These are phyloP conservation scores for Lithosia quadra DNA, from an alignment of 2,888 invertebrate species.

Conservation along the genomic window DNA sequence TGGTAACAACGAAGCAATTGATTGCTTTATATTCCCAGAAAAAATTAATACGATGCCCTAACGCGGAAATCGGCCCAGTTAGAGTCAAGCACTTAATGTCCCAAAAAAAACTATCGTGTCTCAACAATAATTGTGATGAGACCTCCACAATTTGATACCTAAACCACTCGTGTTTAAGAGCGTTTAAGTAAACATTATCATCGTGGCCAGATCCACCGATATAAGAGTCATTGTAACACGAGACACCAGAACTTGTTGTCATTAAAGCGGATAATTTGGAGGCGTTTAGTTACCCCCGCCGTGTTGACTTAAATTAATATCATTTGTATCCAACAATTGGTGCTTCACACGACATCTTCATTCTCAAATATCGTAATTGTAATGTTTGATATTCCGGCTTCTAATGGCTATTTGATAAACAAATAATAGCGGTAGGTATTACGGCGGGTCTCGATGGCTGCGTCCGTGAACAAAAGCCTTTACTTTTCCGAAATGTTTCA, in stretches of 20 bases:
- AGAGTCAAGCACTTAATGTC: not conserved
- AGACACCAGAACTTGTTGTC: conserved; percentile 70
- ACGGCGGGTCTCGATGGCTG: conserved; percentile 68
- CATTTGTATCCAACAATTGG: conserved; percentile 74
- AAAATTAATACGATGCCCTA: not conserved
- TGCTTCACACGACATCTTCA: conserved; percentile 85
- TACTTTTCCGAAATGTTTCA: conserved; percentile 82
- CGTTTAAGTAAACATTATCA: conserved; percentile 72
- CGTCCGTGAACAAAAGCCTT: conserved; percentile 79
- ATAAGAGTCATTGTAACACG: conserved; percentile 66
- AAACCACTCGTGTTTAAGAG: conserved; percentile 62
- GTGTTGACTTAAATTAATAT: conserved; percentile 79
- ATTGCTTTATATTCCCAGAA: not conserved
- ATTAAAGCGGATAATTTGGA: conserved; percentile 73
- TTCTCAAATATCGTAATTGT: conserved; percentile 68
- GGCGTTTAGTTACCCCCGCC: conserved; percentile 71
- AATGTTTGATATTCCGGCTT: conserved; percentile 67
- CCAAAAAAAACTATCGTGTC: conserved; percentile 42
- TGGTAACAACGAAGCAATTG: not conserved
- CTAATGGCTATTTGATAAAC: conserved; percentile 85
- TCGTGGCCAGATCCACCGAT: conserved; percentile 66
- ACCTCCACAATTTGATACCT: conserved; percentile 55
- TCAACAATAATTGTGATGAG: conserved; percentile 49
- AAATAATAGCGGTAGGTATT: conserved; percentile 74
- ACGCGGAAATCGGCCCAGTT: not conserved